Base-by-base conservation (phyloP, 2,797 vertebrate genomes). In the Intellagama lesueurii region DNA sequence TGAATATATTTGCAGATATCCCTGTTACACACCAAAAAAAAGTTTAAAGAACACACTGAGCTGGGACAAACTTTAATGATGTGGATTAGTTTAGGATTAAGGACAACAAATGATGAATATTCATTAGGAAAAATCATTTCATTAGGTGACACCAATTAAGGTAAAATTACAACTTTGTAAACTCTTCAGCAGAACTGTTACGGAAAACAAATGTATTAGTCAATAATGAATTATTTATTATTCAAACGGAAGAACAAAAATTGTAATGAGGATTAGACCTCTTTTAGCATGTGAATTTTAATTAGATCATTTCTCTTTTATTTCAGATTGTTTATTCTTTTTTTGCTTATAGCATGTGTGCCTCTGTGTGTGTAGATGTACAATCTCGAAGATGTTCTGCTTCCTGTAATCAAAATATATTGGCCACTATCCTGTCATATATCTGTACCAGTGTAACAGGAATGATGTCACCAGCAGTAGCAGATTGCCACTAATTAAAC, bases 71-170 rank as follows among this genome's bases (percentile, higher is more conserved):
- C 11, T 93, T 78, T 88, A 88, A 91, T 85, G 3, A 79, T 85
- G 82, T 19, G 16, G 66, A 84, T 92, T 90, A 90, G 28, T 79
- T 90, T 52, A 85, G 76, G n/a, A 91, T 32, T 91, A 40, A 92
- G 47, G 9, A 88, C 2, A 93, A 88, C 69, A 77, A 87, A 82
- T 6, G 40, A 90, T 83, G 5, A 89, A 70, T 73, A 79, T 73
- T 87, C 73, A 86, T 86, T 90, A 7, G 0, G 44, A 83, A 88
- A 85, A 75, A 5, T 24, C 7, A 56, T 56, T 87, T 68, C 26
- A 77, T 75, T 85, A 77, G 1, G 30, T 83, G 28, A 77, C 73
- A 88, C 28, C 70, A 90, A 85, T 83, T 91, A 89, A 87, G 83
- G 52, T 77, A 83, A 94, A 91, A 92, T 75, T 89, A 0, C n/a